A percentile compares a stretch with the other conserved stretches of the same genome.
phyloP scores from a whole-genome alignment of 1,140 invertebrate genomes.

The Octopus bimaculoides region DNA sequence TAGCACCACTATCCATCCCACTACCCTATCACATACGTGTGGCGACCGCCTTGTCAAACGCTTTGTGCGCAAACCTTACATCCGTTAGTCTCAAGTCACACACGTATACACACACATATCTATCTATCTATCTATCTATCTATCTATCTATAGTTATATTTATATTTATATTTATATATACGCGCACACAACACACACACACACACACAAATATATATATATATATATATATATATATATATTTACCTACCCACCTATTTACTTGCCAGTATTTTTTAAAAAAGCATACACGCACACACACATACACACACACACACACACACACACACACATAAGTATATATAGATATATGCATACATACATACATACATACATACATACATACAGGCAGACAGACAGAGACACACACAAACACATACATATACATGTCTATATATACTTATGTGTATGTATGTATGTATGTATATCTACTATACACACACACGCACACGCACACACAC shows the following conservation, averaged over 20 bases:
- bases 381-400: neutral
- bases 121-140: conserved; percentile 3
- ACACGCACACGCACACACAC: no score
- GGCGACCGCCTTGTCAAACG: no score
- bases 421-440: no score
- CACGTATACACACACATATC: neutral
- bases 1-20: no score
- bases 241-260: neutral
- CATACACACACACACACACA: neutral
- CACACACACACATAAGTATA: neutral
- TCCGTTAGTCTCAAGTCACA: no score
- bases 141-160: neutral
- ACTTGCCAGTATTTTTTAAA: neutral
- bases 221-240: neutral
- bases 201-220: no score
- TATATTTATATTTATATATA: neutral
- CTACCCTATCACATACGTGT: no score
- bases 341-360: neutral
- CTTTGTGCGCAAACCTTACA: no score
- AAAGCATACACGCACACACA: neutral
- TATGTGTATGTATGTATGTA: no score
- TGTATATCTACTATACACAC: no score
- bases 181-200: neutral
- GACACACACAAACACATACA: neutral
- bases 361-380: neutral